Evolutionary conservation across 2,113 vertebrate species (phyloP).

Genomic region (Rafetus swinhoei): DNA sequence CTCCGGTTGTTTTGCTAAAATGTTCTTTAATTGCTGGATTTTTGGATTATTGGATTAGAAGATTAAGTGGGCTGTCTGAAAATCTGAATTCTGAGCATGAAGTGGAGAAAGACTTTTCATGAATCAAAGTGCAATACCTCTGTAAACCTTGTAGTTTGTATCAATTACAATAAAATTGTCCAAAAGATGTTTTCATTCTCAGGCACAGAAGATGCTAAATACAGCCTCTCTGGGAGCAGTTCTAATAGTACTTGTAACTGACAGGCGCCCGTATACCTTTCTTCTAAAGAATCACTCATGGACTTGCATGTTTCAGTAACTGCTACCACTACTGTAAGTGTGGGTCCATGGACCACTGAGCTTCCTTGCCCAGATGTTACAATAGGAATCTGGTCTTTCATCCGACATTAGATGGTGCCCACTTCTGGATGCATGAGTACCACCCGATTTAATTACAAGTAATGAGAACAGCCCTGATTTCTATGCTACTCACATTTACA

Average conservation of each 20-base stretch:
- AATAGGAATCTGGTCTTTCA: neutral
- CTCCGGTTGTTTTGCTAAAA: conserved; percentile 59
- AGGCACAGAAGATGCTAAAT: neutral
- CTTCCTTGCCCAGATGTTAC: neutral
- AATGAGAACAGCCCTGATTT: neutral
- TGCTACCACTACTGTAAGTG: neutral
- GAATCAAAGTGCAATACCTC: neutral
- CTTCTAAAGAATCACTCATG: neutral
- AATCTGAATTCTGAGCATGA: conserved; percentile 47
- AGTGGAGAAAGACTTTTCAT: conserved; percentile 22
- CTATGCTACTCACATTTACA: neutral
- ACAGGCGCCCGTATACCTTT: neutral
- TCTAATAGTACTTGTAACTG: neutral
- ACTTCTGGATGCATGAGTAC: neutral
- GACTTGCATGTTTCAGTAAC: neutral
- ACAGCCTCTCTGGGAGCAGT: neutral
- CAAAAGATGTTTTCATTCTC: neutral
- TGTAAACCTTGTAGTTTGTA: neutral
- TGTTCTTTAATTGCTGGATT: conserved; percentile 68
- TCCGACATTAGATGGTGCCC: neutral
- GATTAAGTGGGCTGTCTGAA: conserved; percentile 55
- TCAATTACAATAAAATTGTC: neutral
- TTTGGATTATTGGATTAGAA: conserved; percentile 71
- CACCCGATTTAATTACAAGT: neutral
- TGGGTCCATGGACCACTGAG: neutral